Percentiles rank a stretch among this genome's conserved stretches.
phyloP scores from a whole-genome alignment of 2,797 vertebrate genomes.

The Nannoperca australis region DNA sequence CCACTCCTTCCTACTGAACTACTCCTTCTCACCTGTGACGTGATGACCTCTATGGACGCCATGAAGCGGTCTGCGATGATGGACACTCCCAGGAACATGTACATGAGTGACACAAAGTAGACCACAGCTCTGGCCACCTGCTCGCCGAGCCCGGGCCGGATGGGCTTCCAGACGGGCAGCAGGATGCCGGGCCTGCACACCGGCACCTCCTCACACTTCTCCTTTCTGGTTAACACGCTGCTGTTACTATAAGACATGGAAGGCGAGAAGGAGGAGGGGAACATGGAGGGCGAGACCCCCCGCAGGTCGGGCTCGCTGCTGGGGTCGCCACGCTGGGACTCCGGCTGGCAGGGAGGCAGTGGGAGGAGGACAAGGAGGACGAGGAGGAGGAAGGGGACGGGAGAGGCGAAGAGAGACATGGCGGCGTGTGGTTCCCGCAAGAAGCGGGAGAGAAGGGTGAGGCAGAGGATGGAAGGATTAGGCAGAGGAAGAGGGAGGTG shows the following conservation, averaged over 20 bases:
- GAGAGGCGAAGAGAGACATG: conserved; percentile 60
- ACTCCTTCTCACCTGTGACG: conserved; percentile 87
- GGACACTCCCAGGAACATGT: conserved; percentile 95
- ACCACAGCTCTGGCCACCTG: conserved; percentile 89
- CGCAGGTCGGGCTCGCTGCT: conserved; percentile 5
- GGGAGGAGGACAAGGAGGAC: conserved; percentile 64
- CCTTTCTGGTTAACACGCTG: accelerated
- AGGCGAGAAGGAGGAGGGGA: conserved; percentile 45
- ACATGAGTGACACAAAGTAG: conserved; percentile 94
- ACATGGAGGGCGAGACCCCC: conserved; percentile 47
- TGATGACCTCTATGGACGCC: conserved; percentile 96
- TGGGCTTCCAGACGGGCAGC: conserved; percentile 89
- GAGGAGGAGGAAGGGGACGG: conserved; percentile 44
- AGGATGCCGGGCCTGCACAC: conserved; percentile 86
- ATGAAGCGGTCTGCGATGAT: conserved; percentile 97
- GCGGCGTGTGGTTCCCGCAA: background rate
- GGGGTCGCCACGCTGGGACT: conserved; percentile 66
- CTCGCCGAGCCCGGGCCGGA: conserved; percentile 82
- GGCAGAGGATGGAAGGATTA: conserved; percentile 24
- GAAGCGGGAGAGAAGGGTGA: background rate
- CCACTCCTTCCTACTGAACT: too few relatives aligned
- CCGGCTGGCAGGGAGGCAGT: conserved; percentile 63
- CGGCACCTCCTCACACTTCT: conserved; percentile 64
- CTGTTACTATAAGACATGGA: conserved; percentile 40
- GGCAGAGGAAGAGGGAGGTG: conserved; percentile 39